Evolutionary conservation across 2,888 invertebrate species (phyloP).

Genomic region (Eupelmus urozonus): DNA sequence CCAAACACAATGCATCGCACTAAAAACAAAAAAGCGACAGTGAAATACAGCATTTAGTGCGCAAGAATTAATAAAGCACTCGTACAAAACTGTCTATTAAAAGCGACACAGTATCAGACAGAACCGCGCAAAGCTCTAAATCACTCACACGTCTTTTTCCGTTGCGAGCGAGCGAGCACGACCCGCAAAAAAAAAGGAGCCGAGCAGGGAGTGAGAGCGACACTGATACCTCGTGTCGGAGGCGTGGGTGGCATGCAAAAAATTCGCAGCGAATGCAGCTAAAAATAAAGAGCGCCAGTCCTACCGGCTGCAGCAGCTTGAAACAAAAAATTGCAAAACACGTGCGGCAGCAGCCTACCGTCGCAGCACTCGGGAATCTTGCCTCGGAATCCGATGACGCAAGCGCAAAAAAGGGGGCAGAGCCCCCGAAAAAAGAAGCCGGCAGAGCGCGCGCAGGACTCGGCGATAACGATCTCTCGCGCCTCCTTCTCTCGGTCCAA

Average conservation of each 20-base stretch:
- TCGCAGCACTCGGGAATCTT: conserved; percentile 15
- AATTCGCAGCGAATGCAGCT: conserved; percentile 8
- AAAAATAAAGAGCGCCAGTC: background rate
- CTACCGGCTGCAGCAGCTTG: background rate
- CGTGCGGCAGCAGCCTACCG: background rate
- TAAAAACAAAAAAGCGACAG: too few relatives aligned
- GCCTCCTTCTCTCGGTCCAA: conserved; percentile 43
- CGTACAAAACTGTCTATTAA: background rate
- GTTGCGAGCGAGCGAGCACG: background rate
- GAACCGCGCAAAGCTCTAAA: conserved; percentile 10
- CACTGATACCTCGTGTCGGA: conserved; percentile 10
- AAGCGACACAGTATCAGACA: background rate
- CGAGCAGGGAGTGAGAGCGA: conserved; percentile 9
- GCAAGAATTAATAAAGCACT: background rate
- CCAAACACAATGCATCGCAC: too few relatives aligned
- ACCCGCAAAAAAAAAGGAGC: conserved; percentile 16
- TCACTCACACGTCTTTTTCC: conserved; percentile 15
- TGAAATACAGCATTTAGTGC: too few relatives aligned
- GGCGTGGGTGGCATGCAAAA: conserved; percentile 27
- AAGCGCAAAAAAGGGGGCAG: background rate
- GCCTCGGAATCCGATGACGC: conserved; percentile 38
- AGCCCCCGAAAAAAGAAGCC: background rate
- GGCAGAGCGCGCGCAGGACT: conserved; percentile 17
- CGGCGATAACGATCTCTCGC: conserved; percentile 40
- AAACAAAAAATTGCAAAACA: conserved; percentile 6